Base-by-base conservation (phyloP, 2,888 invertebrate genomes). In the Tenthredo livida region DNA sequence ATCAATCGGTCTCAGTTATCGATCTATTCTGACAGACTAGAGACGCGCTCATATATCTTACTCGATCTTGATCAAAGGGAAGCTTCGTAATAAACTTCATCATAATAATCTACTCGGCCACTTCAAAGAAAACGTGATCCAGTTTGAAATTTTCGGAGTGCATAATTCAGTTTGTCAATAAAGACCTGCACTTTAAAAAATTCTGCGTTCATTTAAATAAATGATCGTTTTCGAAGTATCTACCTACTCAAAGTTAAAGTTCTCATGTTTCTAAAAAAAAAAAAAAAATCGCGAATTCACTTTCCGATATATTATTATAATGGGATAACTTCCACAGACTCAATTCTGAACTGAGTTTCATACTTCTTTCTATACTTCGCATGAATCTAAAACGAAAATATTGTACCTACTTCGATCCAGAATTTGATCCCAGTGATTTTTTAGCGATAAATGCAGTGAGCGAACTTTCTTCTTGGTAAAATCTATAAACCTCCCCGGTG, bases 1-100 rank as follows among this genome's bases (percentile, higher is more conserved):
- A 77, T 77, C 47, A 72, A 77, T 77, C 75, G 54, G 75, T 6
- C 72, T 37, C 25, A 29, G 15, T 43, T 72, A 77, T 77, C 75
- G 47, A 77, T 72, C 12, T 43, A 29, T 72, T 21, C 9, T 43
- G 72, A 1, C 15, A 25, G 67, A 33, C 67, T 25, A 15, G n/a
- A 29, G 25, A 65, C 29, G 65, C 25, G 65, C 21, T 72, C 40
- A 1, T n/a, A n/a, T n/a, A n/a, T 40, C 7, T 40, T n/a, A 40
- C 40, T 72, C 12, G 40, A 2, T 12, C 21, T 72, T 17, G 21
- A 72, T 43, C 37, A 43, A 72, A 37, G 1, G 17, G 21, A 40
- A 72, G 21, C 43, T 72, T 43, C 21, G 72, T 43, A 25, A 72
- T 43, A 21, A 72, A 72, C 43, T 29, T 67, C 43, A 72, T 72